Conservation (phyloP, 2,797 vertebrate genomes). For the Trichosurus vulpecula region DNA sequence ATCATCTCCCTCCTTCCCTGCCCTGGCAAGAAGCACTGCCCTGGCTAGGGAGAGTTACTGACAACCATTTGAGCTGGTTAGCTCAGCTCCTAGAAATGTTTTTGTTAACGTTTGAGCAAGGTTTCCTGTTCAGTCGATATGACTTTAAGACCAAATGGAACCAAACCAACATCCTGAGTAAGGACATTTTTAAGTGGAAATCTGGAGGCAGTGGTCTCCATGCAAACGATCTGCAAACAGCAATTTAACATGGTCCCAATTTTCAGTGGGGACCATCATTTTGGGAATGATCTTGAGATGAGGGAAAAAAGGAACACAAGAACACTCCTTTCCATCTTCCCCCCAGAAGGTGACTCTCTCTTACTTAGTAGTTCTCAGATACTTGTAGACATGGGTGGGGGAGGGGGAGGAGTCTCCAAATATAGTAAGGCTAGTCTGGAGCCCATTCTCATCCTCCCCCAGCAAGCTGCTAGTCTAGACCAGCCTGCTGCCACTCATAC, state of each 20-base stretch:
- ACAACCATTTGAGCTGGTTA: slow-evolving; percentile 13
- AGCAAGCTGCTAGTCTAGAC: background rate
- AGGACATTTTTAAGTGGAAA: background rate
- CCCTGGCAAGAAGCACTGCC: background rate
- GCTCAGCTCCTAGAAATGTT: slow-evolving; percentile 16
- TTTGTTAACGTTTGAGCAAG: slow-evolving; percentile 19
- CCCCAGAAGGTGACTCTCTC: background rate
- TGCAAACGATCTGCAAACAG: background rate
- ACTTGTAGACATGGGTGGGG: background rate
- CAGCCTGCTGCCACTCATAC: background rate
- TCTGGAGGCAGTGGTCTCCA: slow-evolving; percentile 1
- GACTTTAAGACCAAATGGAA: slow-evolving; percentile 45
- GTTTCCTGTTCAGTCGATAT: slow-evolving; percentile 46
- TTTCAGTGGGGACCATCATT: background rate
- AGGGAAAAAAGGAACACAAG: background rate
- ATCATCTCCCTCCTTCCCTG: background rate
- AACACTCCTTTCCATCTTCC: background rate
- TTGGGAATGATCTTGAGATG: background rate
- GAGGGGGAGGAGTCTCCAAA: background rate
- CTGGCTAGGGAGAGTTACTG: background rate
- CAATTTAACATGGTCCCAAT: background rate
- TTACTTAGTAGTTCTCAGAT: background rate
- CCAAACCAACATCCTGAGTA: slow-evolving; percentile 4
- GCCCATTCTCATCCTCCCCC: background rate
- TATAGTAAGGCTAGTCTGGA: background rate